Base-by-base conservation (phyloP, 1,140 invertebrate genomes). In the Heliconius himera region DNA sequence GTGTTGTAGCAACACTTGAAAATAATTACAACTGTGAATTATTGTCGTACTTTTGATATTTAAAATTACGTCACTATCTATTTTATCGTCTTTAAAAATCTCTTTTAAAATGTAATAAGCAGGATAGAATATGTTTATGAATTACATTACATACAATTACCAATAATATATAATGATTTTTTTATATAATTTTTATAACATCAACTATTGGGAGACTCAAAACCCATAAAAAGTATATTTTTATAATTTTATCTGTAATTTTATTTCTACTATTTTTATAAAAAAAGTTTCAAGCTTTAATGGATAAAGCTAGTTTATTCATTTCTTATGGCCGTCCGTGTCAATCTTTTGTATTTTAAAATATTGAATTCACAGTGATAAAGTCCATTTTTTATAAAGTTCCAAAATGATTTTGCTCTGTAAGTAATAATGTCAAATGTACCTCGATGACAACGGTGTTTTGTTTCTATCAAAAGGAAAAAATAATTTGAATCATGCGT, bases 1-100 rank as follows among this genome's bases (percentile, higher is more conserved):
- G 89, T 93, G 91, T 82, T 83, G 79, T 83, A 78, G 72, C 82
- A 81, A 74, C 83, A 81, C 74, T 85, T 77, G 82, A 74, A 80
- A 81, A 83, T 85, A 82, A 84, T 83, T 82, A 84, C 76, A 84
- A 80, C 78, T 82, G 81, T 86, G 84, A 86, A 84, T 85, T 82
- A 86, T 87, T 74, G 56, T 84, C 74, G 56, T 73, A 81, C 75
- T 81, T 74, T 82, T 86, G 80, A 81, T 82, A 79, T 82, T 79
- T 79, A 71, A 73, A 81, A 46, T 81, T 76, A 82, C 80, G 78
- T 77, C 51, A 75, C 51, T 76, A 70, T 66, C 60, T 66, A 66
- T 66, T 29, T 60, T 60, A 60, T 22, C n/a, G 9, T 22, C n/a
- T 9, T n/a, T n/a, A 9, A 11, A 2, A 60, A 60, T 22, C 3